A percentile compares a stretch with the other conserved stretches of the same genome.
These are phyloP conservation scores for Maccullochella peelii DNA, from an alignment of 2,113 vertebrate genomes.

Conservation along the genomic window DNA sequence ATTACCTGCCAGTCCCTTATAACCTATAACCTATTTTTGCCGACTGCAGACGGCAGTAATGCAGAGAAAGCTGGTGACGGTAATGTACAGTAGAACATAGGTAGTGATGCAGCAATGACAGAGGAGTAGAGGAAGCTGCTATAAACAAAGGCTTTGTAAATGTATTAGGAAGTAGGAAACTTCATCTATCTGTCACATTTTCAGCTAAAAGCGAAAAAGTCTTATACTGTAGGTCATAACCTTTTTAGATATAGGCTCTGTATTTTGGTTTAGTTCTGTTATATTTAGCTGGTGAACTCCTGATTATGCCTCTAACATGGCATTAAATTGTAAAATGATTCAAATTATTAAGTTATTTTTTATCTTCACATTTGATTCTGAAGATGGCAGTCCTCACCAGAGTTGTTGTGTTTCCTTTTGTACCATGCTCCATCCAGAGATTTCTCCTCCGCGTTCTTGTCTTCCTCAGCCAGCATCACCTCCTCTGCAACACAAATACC, in stretches of 20 bases:
- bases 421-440: slow-evolving; percentile 92
- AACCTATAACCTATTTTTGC: too few species aligned
- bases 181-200: too few species aligned
- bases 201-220: too few species aligned
- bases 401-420: slow-evolving; percentile 81
- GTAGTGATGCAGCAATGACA: background rate
- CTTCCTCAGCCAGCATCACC: slow-evolving; percentile 98
- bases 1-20: too few species aligned
- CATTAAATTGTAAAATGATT: background rate
- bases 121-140: background rate
- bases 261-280: background rate
- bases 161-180: background rate
- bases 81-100: background rate
- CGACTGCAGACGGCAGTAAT: background rate
- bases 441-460: slow-evolving; percentile 94
- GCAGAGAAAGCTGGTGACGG: background rate
- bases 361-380: background rate
- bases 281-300: background rate
- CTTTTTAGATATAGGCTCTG: background rate
- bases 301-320: background rate
- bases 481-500: slow-evolving; percentile 88
- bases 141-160: background rate
- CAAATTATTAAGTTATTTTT: background rate
- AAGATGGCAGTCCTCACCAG: slow-evolving; percentile 66
- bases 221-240: background rate